Percentiles rank a stretch among this genome's conserved stretches.
phyloP scores from a whole-genome alignment of 2,113 vertebrate species.

The Miniopterus natalensis region DNA sequence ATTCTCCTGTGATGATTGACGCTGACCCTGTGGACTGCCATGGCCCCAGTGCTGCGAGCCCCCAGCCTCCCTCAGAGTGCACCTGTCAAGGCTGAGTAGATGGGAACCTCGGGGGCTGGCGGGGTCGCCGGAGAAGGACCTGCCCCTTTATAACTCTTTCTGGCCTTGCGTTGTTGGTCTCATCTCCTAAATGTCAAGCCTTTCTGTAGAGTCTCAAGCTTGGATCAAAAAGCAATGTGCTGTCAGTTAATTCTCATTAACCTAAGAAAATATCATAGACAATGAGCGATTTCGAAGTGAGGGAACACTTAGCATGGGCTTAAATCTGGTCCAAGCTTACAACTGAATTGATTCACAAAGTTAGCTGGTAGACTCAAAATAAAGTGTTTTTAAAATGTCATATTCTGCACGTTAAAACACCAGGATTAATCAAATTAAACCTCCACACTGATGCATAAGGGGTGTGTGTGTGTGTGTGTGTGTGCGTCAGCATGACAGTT shows the following conservation, averaged over 20 bases:
- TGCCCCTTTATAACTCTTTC: background rate
- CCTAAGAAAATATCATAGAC: conserved; percentile 44
- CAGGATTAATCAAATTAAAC: background rate
- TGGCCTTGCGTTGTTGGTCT: background rate
- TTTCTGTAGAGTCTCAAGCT: background rate
- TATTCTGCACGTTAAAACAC: background rate
- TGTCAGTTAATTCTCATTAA: conserved; percentile 44
- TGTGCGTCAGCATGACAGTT: background rate
- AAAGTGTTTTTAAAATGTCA: background rate
- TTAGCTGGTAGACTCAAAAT: background rate
- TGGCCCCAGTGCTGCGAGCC: background rate
- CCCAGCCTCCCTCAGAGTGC: background rate
- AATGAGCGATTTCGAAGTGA: conserved; percentile 33
- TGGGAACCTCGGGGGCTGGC: background rate
- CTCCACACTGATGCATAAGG: background rate
- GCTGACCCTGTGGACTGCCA: background rate
- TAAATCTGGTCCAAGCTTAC: background rate
- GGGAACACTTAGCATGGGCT: background rate
- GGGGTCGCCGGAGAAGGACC: background rate
- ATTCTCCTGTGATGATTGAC: background rate
- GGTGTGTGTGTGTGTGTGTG: background rate
- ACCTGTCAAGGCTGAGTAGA: background rate
- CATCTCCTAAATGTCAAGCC: background rate
- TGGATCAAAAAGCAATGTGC: background rate
- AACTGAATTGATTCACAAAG: background rate